Conservation (phyloP, 2,888 invertebrate species). For the Vesta saturnalis region DNA sequence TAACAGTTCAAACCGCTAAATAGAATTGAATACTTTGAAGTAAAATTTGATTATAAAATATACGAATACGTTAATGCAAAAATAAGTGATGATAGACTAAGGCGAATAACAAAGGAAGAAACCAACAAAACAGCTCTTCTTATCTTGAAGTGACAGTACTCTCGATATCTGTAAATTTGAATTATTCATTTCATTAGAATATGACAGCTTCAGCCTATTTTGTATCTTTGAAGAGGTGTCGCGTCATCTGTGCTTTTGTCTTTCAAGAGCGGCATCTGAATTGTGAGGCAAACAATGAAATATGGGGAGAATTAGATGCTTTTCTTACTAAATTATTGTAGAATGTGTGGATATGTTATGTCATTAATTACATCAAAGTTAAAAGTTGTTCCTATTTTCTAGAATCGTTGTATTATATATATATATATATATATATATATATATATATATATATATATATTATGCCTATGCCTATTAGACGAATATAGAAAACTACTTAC, state of each 20-base stretch:
- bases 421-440: too few species aligned
- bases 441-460: too few species aligned
- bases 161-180: conserved; percentile 45
- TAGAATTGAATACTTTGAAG: too few species aligned
- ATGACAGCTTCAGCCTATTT: conserved; percentile 43
- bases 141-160: conserved; percentile 44
- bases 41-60: too few species aligned
- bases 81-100: background rate
- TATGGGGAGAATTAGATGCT: conserved; percentile 25
- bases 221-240: conserved; percentile 36
- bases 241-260: conserved; percentile 29
- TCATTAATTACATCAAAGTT: too few species aligned
- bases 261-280: conserved; percentile 29
- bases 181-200: conserved; percentile 51
- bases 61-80: background rate
- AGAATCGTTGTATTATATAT: too few species aligned
- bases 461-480: too few species aligned
- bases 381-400: too few species aligned
- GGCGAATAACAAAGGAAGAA: conserved; percentile 31
- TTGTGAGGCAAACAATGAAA: conserved; percentile 30
- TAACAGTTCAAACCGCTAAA: too few species aligned
- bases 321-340: conserved; percentile 20
- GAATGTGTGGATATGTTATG: conserved; percentile 20
- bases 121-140: conserved; percentile 38
- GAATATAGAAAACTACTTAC: too few species aligned